A percentile compares a stretch with the other conserved stretches of the same genome.
phyloP scores from a whole-genome alignment of 2,888 invertebrate species.

The Troides aeacus region DNA sequence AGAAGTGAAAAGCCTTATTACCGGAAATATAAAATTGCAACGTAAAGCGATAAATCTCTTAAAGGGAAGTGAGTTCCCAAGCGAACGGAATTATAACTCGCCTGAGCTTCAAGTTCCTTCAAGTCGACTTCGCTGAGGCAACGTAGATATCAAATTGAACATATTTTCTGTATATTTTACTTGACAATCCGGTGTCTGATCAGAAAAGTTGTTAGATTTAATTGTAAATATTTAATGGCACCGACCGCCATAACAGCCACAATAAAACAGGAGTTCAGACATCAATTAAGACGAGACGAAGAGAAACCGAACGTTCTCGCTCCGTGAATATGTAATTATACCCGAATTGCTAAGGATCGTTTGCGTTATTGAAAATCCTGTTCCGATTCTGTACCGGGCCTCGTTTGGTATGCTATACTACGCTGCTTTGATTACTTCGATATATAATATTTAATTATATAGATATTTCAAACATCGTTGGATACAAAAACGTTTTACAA shows the following conservation, averaged over 20 bases:
- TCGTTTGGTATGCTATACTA: conserved; percentile 9
- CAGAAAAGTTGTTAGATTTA: conserved; percentile 35
- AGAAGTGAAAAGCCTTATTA: conserved; percentile 7
- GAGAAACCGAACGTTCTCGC: conserved; percentile 50
- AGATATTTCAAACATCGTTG: neutral
- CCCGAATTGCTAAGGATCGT: conserved; percentile 38
- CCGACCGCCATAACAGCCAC: conserved; percentile 45
- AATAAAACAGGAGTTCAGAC: conserved; percentile 55
- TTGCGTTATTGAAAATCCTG: conserved; percentile 47
- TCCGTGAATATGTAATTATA: conserved; percentile 58
- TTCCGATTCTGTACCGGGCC: conserved; percentile 32
- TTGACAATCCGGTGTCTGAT: conserved; percentile 39
- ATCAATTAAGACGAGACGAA: conserved; percentile 49
- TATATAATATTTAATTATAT: conserved; percentile 1
- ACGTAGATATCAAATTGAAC: conserved; percentile 8
- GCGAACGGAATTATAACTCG: conserved; percentile 5
- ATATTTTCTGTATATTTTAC: neutral
- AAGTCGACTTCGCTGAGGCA: neutral
- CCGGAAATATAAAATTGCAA: conserved; percentile 9
- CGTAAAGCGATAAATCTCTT: conserved; percentile 1
- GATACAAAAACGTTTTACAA: neutral
- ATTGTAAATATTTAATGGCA: conserved; percentile 58
- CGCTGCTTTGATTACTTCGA: conserved; percentile 9
- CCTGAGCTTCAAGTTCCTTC: neutral
- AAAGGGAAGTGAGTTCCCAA: conserved; percentile 10